Evolutionary conservation across 2,113 vertebrate species (phyloP), one percentile per base, ranked within the genome.

Genomic region (Argyrosomus japonicus): DNA sequence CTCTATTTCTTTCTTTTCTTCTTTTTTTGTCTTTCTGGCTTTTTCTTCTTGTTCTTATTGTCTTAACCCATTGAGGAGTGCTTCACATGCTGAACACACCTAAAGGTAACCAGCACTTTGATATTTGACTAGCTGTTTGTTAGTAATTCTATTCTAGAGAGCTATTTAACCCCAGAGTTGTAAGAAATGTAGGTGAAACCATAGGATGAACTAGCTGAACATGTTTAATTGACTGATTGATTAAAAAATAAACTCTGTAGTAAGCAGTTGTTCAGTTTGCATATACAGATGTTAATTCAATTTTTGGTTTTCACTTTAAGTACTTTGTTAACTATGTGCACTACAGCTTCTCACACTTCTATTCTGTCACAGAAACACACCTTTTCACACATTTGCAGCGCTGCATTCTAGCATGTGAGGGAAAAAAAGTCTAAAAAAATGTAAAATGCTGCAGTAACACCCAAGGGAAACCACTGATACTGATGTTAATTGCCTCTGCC

Each of bases 401-500:
- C 23, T 43, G 61, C 74, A 62, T 77, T 29, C 19, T 12, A 4
- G 10, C 67, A 67, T 74, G 58, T 68, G 58, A 61, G 43, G 14
- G 45, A 72, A 77, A 62, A 63, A 1, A 32, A 25, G 53, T 29
- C 4, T 2, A 51, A 58, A 58, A 58, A 23, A 53, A 69, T 40
- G 15, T 72, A 68, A 86, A 88, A 77, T 74, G 73, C 86, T 88
- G 89, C 89, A 83, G 81, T 81, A 76, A 65, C 57, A 77, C 29
- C 29, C 68, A 0, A 43, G 74, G 74, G 58, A 79, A 40, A 36
- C 43, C 36, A 57, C 60, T 77, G 32, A 47, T 58, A 51, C 73
- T 56, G 60, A 51, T 79, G 72, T 88, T 92, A 91, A 91, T 86
- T 90, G 87, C 63, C 48, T 91, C 57, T 57, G 63, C 60, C 80